These are phyloP conservation scores for Chrysopilus asiliformis DNA, from an alignment of 2,888 invertebrate species.

Conservation along the genomic window DNA sequence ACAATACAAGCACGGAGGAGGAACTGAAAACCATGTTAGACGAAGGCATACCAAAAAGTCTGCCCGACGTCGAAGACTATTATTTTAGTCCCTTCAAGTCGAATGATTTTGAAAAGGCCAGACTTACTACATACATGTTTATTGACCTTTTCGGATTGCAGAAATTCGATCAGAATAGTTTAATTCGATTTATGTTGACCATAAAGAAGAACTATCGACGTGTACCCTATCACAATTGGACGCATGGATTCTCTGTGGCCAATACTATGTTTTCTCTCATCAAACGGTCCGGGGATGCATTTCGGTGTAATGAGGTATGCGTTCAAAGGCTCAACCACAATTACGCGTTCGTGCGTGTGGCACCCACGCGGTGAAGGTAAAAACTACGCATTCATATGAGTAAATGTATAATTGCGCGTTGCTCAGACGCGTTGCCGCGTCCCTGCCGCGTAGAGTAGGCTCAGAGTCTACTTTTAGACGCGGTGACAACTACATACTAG, in stretches of 20 bases:
- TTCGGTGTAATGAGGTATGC: constrained; percentile 47
- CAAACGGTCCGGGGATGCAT: constrained; percentile 42
- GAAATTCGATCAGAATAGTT: constrained; percentile 51
- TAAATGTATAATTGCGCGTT: too few relatives aligned
- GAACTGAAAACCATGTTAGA: constrained; percentile 40
- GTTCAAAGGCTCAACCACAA: too few relatives aligned
- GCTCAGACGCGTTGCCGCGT: too few relatives aligned
- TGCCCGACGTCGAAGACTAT: constrained; percentile 40
- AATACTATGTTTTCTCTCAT: constrained; percentile 68
- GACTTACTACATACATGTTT: constrained; percentile 63
- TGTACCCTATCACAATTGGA: constrained; percentile 81
- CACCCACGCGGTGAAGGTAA: too few relatives aligned
- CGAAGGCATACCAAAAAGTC: constrained; percentile 21
- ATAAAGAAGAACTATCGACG: constrained; percentile 73
- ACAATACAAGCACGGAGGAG: constrained; percentile 62
- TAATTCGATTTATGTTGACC: constrained; percentile 62
- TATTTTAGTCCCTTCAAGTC: constrained; percentile 60
- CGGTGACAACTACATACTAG: too few relatives aligned
- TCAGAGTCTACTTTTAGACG: too few relatives aligned
- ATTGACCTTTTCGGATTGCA: constrained; percentile 51
- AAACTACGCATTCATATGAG: too few relatives aligned
- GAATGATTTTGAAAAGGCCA: constrained; percentile 56
- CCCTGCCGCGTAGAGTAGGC: too few relatives aligned
- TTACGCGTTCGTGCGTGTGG: too few relatives aligned
- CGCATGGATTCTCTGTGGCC: constrained; percentile 77